Base-by-base conservation (phyloP, 1,140 invertebrate genomes). In the Rhynchophorus ferrugineus region DNA sequence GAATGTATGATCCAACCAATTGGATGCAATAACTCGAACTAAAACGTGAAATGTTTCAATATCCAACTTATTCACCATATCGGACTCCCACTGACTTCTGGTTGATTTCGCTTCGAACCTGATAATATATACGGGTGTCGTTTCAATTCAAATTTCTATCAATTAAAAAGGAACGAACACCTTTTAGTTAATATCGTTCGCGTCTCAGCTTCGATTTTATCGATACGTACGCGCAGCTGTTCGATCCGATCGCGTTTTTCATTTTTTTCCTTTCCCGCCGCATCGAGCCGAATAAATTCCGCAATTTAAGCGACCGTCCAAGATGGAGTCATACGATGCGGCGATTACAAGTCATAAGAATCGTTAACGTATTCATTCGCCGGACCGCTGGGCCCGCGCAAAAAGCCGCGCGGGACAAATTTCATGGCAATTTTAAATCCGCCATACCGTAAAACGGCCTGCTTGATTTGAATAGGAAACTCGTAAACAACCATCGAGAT, bases 401-500 rank as follows among this genome's bases (percentile, higher is more conserved):
- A 54, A 47, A 54, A 47, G 24, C 36, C 45, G 51, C 44, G 42
- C 51, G 37, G 37, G 51, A 54, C 51, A 54, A 54, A 54, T 54
- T 54, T 54, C 51, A 54, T 54, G 45, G 51, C 51, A 43, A 18
- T 47, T 54, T 54, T 54, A 54, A 54, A 43, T 54, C 51, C 24
- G 38, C 51, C 21, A 43, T 34, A 17, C 37, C 22, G 34, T 52
- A 52, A 52, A 52, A 52, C 46, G 50, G 36, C 51, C 36, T 29
- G 13, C 44, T 37, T 47, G 37, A 54, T 54, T 54, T 54, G 51
- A 54, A 54, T 54, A 35, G 51, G 44, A 36, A 54, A 54, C 51
- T 54, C 51, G 44, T 54, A 54, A 54, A 54, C 51, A 54, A 47
- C 44, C 47, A 54, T 54, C 51, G 44, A 43, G 51, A 54, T 54